Percentiles rank a stretch among this genome's conserved stretches.
These are phyloP conservation scores for Pseudochromis fuscus DNA, from an alignment of 2,797 vertebrate genomes.

Conservation along the genomic window DNA sequence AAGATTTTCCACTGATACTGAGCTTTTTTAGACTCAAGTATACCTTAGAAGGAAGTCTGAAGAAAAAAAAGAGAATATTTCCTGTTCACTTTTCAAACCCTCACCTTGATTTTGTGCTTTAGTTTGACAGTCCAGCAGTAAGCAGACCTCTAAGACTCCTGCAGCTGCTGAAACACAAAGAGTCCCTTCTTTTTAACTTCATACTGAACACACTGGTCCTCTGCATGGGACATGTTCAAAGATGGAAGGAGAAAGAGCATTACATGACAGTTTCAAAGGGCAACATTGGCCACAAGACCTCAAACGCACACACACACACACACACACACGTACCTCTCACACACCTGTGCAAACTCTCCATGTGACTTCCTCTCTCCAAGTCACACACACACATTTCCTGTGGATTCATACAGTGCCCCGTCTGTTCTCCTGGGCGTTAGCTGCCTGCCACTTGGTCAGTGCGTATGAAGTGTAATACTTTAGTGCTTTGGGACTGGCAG, in stretches of 20 bases:
- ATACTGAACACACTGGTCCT: slow-evolving; percentile 44
- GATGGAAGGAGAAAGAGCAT: slow-evolving; percentile 47
- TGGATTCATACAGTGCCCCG: slow-evolving; percentile 66
- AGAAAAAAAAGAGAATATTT: slow-evolving; percentile 16
- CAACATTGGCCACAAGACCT: slow-evolving; percentile 40
- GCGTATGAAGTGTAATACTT: slow-evolving; percentile 68
- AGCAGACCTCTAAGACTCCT: slow-evolving; percentile 36
- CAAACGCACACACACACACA: slow-evolving; percentile 52
- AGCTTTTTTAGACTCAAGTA: neutral
- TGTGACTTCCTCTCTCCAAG: slow-evolving; percentile 62
- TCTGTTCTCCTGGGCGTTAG: slow-evolving; percentile 78
- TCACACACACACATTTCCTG: slow-evolving; percentile 63
- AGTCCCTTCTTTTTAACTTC: slow-evolving; percentile 55
- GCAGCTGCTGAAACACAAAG: slow-evolving; percentile 58
- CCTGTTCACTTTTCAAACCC: neutral
- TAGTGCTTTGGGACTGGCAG: slow-evolving; percentile 79
- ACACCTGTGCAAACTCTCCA: slow-evolving; percentile 78
- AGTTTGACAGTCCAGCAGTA: slow-evolving; percentile 33
- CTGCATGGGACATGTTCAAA: slow-evolving; percentile 50
- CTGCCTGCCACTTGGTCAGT: slow-evolving; percentile 63
- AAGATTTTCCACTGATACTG: neutral
- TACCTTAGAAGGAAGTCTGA: neutral
- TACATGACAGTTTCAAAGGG: slow-evolving; percentile 47
- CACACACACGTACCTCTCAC: slow-evolving; percentile 43
- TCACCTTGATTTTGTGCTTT: slow-evolving; percentile 57